Base-by-base conservation (phyloP, 2,888 invertebrate species). In the Tiphia femorata region DNA sequence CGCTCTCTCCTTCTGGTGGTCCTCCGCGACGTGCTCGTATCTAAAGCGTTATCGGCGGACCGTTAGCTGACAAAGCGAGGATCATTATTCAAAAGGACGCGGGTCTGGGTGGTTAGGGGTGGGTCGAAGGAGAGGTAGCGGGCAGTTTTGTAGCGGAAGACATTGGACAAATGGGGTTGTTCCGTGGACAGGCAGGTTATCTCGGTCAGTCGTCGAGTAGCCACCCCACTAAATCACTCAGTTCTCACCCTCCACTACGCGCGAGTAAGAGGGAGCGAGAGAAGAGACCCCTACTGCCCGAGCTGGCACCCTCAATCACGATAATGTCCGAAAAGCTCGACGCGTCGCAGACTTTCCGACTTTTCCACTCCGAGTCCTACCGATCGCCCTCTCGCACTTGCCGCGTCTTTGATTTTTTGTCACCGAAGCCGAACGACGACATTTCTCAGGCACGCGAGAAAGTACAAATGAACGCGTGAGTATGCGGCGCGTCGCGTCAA, bases 81-180 rank as follows among this genome's bases (percentile, higher is more conserved):
- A 59, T 70, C 75, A 77, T 77, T 78, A 78, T 76, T 79, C 79
- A 80, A 72, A 73, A 70, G 73, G 71, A 73, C 71, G 65, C 66
- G 59, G 56, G 60, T 58, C 55, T 43, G 56, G 63, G 66, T n/a
- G n/a, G n/a, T n/a, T n/a, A n/a, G n/a, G n/a, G n/a, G n/a, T n/a
- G n/a, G n/a, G n/a, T n/a, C n/a, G n/a, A n/a, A n/a, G n/a, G n/a
- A n/a, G n/a, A 64, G 63, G 64, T 55, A 58, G 59, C 72, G 63
- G 66, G 75, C 72, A 78, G 81, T 80, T 80, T 79, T 79, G 80
- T 79, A 80, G 74, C 81, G 79, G 80, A 80, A 80, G 80, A 80
- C 80, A 74, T 73, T 67, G 73, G 80, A 80, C 79, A 81, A 81
- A 81, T 81, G 79, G 81, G 81, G 78, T 79, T 80, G 81, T 81